These are phyloP conservation scores for Butorides virescens DNA, from an alignment of 2,113 vertebrate genomes.

Conservation along the genomic window DNA sequence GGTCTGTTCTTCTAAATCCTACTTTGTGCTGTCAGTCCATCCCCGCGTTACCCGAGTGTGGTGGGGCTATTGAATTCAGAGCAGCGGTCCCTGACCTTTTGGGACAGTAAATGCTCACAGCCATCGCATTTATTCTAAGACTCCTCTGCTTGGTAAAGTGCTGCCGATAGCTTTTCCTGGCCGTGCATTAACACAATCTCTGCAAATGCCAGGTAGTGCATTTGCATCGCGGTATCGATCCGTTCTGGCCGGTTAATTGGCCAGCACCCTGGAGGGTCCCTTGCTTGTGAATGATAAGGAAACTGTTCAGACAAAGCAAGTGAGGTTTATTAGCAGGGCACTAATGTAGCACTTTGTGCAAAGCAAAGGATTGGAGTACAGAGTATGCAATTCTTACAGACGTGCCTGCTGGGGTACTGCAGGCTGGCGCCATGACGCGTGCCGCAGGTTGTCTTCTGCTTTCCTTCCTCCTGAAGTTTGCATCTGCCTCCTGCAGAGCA, in stretches of 20 bases:
- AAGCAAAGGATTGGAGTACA: not conserved
- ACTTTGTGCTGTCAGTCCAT: not conserved
- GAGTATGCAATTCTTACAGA: not conserved
- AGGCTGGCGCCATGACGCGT: not conserved
- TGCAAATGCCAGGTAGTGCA: not conserved
- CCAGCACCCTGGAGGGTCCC: fast-evolving
- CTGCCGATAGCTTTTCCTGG: not conserved
- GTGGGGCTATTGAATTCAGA: not conserved
- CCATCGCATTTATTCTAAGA: not conserved
- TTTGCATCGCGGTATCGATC: not conserved
- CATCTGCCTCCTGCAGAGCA: not conserved
- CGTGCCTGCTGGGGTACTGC: not conserved
- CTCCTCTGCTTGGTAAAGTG: not conserved
- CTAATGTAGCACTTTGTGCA: not conserved
- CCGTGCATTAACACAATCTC: not conserved
- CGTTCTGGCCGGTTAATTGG: not conserved
- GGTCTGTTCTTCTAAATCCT: not conserved
- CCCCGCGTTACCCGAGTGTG: not conserved
- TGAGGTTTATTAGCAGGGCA: not conserved
- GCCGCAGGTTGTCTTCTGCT: not conserved
- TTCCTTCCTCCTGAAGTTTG: not conserved
- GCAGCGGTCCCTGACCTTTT: not conserved
- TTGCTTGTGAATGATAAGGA: not conserved
- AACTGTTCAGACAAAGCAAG: not conserved
- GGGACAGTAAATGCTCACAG: not conserved